Base-by-base conservation (phyloP, 2,113 vertebrate species). In the Felis chaus region DNA sequence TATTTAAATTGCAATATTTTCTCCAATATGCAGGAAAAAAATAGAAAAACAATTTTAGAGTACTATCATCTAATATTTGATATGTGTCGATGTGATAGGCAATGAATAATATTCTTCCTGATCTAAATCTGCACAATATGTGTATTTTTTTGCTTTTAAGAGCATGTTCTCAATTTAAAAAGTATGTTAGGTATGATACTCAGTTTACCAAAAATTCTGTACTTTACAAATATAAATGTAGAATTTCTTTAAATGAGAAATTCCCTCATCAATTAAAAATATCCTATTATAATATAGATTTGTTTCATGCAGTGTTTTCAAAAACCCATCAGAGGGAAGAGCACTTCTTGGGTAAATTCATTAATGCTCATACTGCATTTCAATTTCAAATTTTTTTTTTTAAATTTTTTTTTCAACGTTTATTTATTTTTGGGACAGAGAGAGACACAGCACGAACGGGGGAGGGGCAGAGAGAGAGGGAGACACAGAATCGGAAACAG, bases 81-180 rank as follows among this genome's bases (percentile, higher is more conserved):
- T 88, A 81, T 29, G 33, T 89, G 29, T 25, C 84, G 71, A 90
- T 95, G 81, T 36, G 63, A 89, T 65, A 71, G 15, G 18, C 9
- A 96, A 9, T 48, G 33, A 94, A 87, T 91, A 95, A 74, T 5
- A 36, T 27, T 8, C n/a, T 96, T 95, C 4, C 15, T 84, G 33
- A 83, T 91, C 88, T 29, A 92, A 92, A 73, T 85, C 41, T 89
- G 36, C 1, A 91, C 7, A 76, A 13, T n/a, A 73, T 31, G 23
- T 87, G 8, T 61, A 50, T 21, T 85, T 83, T 83, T 80, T 84
- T 61, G 65, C 29, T 91, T 85, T 97, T 69, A 97, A 97, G 96
- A 94, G n/a, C 16, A 90, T 4, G 73, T 66, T 88, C 29, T 95
- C 23, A 84, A 73, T 88, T 92, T 92, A 31, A 78, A 96, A 93